These are phyloP conservation scores for Coreoperca whiteheadi DNA, from an alignment of 2,113 vertebrate genomes.

Conservation along the genomic window DNA sequence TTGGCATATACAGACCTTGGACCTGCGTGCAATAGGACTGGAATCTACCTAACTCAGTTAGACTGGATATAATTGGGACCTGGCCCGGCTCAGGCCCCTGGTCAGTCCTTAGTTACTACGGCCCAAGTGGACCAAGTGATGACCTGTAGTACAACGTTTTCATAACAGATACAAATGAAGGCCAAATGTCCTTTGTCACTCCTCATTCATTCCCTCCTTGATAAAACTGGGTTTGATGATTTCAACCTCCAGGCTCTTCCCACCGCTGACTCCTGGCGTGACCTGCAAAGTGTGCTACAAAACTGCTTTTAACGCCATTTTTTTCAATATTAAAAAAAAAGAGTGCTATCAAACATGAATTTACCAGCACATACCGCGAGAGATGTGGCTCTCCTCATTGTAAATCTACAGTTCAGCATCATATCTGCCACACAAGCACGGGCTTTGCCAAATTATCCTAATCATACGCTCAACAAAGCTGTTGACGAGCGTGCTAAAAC, in stretches of 20 bases:
- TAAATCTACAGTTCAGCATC: neutral
- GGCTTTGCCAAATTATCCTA: slow-evolving; percentile 7
- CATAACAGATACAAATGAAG: neutral
- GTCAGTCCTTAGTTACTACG: neutral
- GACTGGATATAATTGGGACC: neutral
- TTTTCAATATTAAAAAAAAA: neutral
- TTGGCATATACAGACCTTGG: neutral
- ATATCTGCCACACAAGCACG: neutral
- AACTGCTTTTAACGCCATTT: neutral
- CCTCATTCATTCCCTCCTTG: no score
- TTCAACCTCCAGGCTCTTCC: neutral
- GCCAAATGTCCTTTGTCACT: neutral
- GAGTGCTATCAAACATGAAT: neutral
- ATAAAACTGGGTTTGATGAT: neutral
- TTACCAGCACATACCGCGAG: neutral
- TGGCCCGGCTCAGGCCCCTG: no score
- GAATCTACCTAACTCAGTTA: neutral
- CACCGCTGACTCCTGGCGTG: neutral
- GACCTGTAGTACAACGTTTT: neutral
- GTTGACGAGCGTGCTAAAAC: slow-evolving; percentile 22
- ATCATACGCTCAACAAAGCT: slow-evolving; percentile 14
- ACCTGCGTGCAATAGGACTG: no score
- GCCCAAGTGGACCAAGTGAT: no score
- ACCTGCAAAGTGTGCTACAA: neutral
- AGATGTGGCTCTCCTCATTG: neutral